These are phyloP conservation scores for Amiota mariae DNA, from an alignment of 2,888 invertebrate species.

Conservation along the genomic window DNA sequence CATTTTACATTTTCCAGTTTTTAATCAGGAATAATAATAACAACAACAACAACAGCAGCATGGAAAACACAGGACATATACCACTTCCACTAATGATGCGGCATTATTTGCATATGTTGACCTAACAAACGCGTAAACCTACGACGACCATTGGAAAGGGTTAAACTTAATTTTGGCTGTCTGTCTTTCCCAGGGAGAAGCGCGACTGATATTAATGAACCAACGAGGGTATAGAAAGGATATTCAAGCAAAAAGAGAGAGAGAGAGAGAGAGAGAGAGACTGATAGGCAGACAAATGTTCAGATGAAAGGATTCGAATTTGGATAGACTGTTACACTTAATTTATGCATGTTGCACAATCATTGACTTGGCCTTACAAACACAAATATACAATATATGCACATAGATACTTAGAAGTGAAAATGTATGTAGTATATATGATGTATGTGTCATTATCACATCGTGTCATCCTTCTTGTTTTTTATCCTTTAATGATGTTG, in stretches of 20 bases:
- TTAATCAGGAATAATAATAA: too few relatives aligned
- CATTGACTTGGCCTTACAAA: constrained; percentile 54
- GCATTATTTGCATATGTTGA: constrained; percentile 64
- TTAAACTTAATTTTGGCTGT: constrained; percentile 34
- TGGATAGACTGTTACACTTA: constrained; percentile 49
- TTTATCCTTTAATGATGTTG: constrained; percentile 12
- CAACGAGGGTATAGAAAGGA: constrained; percentile 30
- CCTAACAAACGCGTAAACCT: constrained; percentile 21
- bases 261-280: constrained; percentile 51
- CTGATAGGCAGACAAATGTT: constrained; percentile 35
- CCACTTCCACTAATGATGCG: constrained; percentile 56
- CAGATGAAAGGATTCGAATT: background rate
- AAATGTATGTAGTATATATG: too few relatives aligned
- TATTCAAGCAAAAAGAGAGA: too few relatives aligned
- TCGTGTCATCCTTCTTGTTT: background rate
- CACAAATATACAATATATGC: background rate
- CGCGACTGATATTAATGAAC: constrained; percentile 53
- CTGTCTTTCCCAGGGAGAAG: background rate
- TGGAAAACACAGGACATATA: background rate
- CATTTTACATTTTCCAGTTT: too few relatives aligned
- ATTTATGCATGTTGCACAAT: constrained; percentile 60
- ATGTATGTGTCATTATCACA: constrained; percentile 8
- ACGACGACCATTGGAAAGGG: constrained; percentile 37
- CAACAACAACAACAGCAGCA: background rate
- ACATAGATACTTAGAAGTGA: background rate